Conservation (phyloP, 64 coral and sea anemone genomes). For the Pachyseris speciosa region DNA sequence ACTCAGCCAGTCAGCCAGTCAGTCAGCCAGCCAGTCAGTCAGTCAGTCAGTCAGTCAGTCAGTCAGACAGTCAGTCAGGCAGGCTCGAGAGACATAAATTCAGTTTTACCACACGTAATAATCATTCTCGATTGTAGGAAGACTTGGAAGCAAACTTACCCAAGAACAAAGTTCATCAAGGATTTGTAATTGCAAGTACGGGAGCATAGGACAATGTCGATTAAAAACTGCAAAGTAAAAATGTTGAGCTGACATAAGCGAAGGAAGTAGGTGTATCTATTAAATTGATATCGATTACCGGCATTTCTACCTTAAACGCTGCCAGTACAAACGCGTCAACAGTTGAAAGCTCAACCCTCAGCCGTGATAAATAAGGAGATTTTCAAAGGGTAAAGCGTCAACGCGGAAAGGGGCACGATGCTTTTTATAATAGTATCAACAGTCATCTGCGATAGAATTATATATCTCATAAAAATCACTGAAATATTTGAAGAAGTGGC, state of each 20-base stretch:
- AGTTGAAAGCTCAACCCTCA: too few relatives aligned
- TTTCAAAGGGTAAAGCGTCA: too few relatives aligned
- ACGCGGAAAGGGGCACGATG: too few relatives aligned
- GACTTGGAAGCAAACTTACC: neutral
- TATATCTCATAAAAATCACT: too few relatives aligned
- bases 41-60: neutral
- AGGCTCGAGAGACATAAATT: neutral
- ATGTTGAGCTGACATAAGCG: neutral
- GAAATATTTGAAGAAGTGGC: too few relatives aligned
- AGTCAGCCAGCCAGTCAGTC: neutral
- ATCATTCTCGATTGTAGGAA: neutral
- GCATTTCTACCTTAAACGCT: too few relatives aligned
- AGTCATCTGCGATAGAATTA: too few relatives aligned
- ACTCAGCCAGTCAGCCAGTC: neutral
- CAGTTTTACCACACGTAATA: too few relatives aligned
- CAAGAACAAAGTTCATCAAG: constrained; percentile 20
- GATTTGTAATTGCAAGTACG: constrained; percentile 51
- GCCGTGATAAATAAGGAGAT: too few relatives aligned
- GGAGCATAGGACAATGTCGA: constrained; percentile 92
- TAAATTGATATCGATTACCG: neutral
- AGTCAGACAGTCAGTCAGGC: neutral
- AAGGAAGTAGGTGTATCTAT: neutral
- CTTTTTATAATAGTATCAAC: too few relatives aligned
- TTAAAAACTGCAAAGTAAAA: constrained; percentile 68
- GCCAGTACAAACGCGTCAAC: too few relatives aligned